These are phyloP conservation scores for Choloepus hoffmanni DNA, from an alignment of 2,113 vertebrate genomes.

Conservation along the genomic window DNA sequence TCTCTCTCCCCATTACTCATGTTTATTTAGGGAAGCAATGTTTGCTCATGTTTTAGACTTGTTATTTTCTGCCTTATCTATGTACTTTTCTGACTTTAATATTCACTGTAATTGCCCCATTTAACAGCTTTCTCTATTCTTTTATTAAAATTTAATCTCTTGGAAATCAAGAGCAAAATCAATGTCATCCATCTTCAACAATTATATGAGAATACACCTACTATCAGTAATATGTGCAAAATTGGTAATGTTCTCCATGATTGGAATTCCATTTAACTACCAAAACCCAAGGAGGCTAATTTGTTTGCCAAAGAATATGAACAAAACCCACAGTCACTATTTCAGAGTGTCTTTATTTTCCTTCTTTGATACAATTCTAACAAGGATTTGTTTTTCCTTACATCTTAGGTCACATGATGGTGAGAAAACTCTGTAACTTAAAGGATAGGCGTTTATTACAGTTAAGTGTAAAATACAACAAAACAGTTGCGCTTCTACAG, in stretches of 20 bases:
- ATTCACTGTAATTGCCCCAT: neutral
- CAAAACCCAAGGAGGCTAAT: neutral
- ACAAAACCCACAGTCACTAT: neutral
- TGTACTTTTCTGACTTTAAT: slow-evolving; percentile 6
- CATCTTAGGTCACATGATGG: neutral
- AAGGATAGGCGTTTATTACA: slow-evolving; percentile 17
- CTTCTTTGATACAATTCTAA: slow-evolving; percentile 42
- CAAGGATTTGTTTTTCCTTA: neutral
- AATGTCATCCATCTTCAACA: slow-evolving; percentile 74
- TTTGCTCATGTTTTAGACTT: neutral
- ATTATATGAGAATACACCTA: neutral
- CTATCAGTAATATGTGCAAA: neutral
- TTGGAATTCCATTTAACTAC: slow-evolving; percentile 8
- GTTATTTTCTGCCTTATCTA: slow-evolving; percentile 31
- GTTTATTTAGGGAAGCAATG: neutral
- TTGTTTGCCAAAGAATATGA: neutral
- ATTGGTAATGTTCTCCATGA: neutral
- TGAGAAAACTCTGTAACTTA: slow-evolving; percentile 47
- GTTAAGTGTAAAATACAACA: slow-evolving; percentile 56
- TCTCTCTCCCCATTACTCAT: neutral
- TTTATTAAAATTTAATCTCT: slow-evolving; percentile 42
- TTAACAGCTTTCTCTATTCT: slow-evolving; percentile 51
- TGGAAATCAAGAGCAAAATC: slow-evolving; percentile 61
- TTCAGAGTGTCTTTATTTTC: slow-evolving; percentile 25
- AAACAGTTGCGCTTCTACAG: neutral